Base-by-base conservation (phyloP, 2,797 vertebrate genomes). In the Coendou prehensilis region DNA sequence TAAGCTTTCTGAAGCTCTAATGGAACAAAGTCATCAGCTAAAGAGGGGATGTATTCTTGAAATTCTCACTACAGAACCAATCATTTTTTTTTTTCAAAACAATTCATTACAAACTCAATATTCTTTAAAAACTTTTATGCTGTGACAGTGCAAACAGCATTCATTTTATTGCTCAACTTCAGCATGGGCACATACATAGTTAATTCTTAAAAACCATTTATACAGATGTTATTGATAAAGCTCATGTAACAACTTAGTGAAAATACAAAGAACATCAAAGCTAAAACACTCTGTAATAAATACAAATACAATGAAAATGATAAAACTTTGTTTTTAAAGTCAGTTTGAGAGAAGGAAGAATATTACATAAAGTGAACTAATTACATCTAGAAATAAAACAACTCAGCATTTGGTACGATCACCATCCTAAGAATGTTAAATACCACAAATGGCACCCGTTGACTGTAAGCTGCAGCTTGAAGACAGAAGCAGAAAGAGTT, bases 161-260 rank as follows among this genome's bases (percentile, higher is more conserved):
- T 98, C 98, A 98, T 99, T 99, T 99, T 99, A 99, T 99, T 99
- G 99, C 99, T 99, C 99, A 98, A 98, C 98, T 99, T 99, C 98
- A 98, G 99, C 98, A 99, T 98, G 99, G 98, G 98, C 99, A 99
- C 98, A 99, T 99, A 99, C 99, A 98, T 96, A 98, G 98, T 98
- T 98, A 97, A 98, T 98, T 98, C 98, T 98, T 98, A 97, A 98
- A 98, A 98, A 98, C 98, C 97, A 96, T 98, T 99, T 99, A 99
- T 99, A 99, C 99, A 99, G 98, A 99, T 99, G 99, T 99, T 99
- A 99, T 98, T 98, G 98, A 99, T 99, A 99, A 99, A 99, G 99
- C 99, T 99, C 99, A 99, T 99, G 99, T 99, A 99, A 99, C 99
- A 99, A 98, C 98, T 97, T 98, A 97, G 98, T 98, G 98, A 98